phyloP scores from a whole-genome alignment of 2,888 invertebrate species.

The Augochlorella aurata region DNA sequence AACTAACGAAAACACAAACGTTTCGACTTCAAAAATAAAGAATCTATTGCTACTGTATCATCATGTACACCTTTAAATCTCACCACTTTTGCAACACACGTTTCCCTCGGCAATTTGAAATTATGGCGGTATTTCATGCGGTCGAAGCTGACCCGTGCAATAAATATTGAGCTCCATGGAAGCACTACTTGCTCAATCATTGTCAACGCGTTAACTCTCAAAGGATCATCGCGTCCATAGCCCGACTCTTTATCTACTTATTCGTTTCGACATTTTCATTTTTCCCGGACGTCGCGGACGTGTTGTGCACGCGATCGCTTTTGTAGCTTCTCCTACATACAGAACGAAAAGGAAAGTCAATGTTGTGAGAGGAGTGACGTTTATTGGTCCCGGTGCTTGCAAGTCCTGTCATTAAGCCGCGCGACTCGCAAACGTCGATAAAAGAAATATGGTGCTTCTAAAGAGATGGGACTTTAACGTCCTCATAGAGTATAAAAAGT shows the following conservation, averaged over 20 bases:
- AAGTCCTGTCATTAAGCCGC: slow-evolving; percentile 60
- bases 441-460: slow-evolving; percentile 65
- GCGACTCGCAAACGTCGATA: slow-evolving; percentile 65
- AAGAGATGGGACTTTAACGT: slow-evolving; percentile 67
- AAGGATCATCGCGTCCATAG: neutral
- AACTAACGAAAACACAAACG: too few relatives aligned
- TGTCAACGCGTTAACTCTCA: neutral
- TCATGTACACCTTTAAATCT: too few relatives aligned
- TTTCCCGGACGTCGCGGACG: neutral
- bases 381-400: slow-evolving; percentile 59
- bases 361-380: slow-evolving; percentile 38
- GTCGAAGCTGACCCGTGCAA: too few relatives aligned
- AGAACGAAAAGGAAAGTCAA: slow-evolving; percentile 55
- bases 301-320: slow-evolving; percentile 5
- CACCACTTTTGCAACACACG: too few relatives aligned
- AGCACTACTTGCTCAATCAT: neutral
- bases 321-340: neutral
- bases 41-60: too few relatives aligned
- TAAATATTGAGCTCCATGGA: too few relatives aligned
- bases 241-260: neutral
- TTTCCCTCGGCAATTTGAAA: too few relatives aligned
- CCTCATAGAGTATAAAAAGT: slow-evolving; percentile 64
- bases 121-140: too few relatives aligned
- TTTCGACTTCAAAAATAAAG: too few relatives aligned
- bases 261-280: neutral